Conservation (phyloP, 2,888 invertebrate species). For the Sceliomorpha sp. region DNA sequence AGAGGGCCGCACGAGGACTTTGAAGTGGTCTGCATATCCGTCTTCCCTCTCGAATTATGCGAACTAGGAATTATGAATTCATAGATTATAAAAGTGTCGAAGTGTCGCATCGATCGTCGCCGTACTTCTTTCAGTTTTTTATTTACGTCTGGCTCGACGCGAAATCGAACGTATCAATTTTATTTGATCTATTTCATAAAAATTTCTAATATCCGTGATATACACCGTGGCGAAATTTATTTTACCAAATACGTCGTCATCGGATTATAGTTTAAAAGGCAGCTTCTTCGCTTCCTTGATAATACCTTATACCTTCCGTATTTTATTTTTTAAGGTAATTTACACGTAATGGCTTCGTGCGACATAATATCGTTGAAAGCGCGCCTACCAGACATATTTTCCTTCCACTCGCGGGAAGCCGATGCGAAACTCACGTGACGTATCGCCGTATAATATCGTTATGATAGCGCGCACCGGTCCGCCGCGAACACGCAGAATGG, state of each 20-base stretch:
- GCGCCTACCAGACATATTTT: slow-evolving; percentile 53
- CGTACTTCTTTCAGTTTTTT: slow-evolving; percentile 41
- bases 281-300: slow-evolving; percentile 27
- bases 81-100: slow-evolving; percentile 74
- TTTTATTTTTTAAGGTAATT: slow-evolving; percentile 53
- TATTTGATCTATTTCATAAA: too few relatives aligned
- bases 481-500: slow-evolving; percentile 48
- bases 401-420: slow-evolving; percentile 53
- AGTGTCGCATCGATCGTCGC: slow-evolving; percentile 68
- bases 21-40: too few relatives aligned
- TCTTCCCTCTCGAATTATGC: slow-evolving; percentile 49
- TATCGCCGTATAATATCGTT: slow-evolving; percentile 59
- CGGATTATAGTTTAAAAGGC: slow-evolving; percentile 31
- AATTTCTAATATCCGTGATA: not conserved
- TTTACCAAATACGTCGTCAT: slow-evolving; percentile 7
- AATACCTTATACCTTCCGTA: slow-evolving; percentile 28
- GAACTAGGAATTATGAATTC: slow-evolving; percentile 73
- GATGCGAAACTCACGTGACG: slow-evolving; percentile 63
- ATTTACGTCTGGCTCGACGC: slow-evolving; percentile 35
- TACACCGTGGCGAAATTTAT: slow-evolving; percentile 7
- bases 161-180: too few relatives aligned
- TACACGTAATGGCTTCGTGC: slow-evolving; percentile 53
- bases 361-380: slow-evolving; percentile 58
- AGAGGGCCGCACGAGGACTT: slow-evolving; percentile 40
- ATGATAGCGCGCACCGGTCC: slow-evolving; percentile 48